Percentiles rank a stretch among this genome's conserved stretches.
Evolutionary conservation across 1,140 invertebrate species (phyloP).

Genomic region (Pinna nobilis): DNA sequence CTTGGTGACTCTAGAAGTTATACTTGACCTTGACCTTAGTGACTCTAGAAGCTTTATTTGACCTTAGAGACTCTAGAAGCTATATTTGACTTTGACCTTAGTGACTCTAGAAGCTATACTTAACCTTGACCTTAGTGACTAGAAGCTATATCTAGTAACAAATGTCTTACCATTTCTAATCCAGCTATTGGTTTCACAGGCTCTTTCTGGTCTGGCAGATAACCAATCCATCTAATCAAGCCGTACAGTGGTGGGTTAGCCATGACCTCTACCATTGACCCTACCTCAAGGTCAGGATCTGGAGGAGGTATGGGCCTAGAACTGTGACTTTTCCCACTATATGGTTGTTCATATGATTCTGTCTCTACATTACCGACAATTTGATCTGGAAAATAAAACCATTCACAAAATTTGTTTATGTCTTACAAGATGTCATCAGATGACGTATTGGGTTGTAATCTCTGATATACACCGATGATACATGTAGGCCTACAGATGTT

Average conservation of each 20-base stretch:
- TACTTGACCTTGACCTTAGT: no score
- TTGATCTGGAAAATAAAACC: neutral
- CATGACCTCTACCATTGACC: slow-evolving; percentile 76
- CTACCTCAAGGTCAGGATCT: slow-evolving; percentile 73
- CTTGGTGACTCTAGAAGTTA: no score
- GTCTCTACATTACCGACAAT: neutral
- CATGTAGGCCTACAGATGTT: no score
- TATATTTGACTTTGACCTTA: no score
- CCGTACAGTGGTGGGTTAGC: slow-evolving; percentile 78
- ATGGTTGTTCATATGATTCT: slow-evolving; percentile 29
- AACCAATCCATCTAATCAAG: slow-evolving; percentile 91
- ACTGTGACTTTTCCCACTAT: slow-evolving; percentile 24
- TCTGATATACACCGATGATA: no score
- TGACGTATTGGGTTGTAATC: no score
- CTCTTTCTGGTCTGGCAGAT: slow-evolving; percentile 73
- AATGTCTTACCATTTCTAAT: slow-evolving; percentile 81
- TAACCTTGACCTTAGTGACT: no score
- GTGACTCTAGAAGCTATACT: no score
- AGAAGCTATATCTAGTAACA: no score
- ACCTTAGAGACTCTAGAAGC: no score
- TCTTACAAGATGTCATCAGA: no score
- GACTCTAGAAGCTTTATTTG: no score
- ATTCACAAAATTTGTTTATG: neutral
- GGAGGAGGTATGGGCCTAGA: slow-evolving; percentile 27
- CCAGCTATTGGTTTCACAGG: slow-evolving; percentile 80